A percentile compares a stretch with the other conserved stretches of the same genome.
phyloP scores from a whole-genome alignment of 2,888 invertebrate genomes.

The Ichneumoninae sp. region DNA sequence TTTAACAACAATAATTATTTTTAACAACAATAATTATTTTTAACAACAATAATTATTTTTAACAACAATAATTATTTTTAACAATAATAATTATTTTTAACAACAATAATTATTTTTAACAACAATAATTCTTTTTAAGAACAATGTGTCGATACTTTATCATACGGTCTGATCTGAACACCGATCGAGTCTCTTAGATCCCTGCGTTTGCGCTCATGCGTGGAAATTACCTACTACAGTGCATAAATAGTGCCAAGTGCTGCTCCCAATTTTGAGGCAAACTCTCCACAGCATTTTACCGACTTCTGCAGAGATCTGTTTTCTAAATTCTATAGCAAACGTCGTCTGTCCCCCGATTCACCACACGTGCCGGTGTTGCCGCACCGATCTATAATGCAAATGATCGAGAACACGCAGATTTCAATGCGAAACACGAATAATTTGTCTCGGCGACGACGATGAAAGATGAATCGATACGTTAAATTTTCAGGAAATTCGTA shows the following conservation, averaged over 20 bases:
- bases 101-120: no score
- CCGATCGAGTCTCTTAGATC: background rate
- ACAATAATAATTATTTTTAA: no score
- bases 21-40: no score
- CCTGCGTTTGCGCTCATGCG: background rate
- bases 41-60: no score
- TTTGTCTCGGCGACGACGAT: background rate
- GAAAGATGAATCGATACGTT: background rate
- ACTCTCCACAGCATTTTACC: background rate
- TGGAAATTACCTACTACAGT: background rate
- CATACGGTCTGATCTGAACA: background rate
- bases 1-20: no score
- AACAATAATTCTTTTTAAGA: no score
- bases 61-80: no score
- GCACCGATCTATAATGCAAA: background rate
- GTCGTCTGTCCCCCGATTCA: background rate
- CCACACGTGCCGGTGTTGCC: background rate
- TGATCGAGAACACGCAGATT: background rate
- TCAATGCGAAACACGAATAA: background rate
- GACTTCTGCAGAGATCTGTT: background rate
- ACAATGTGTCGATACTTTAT: no score
- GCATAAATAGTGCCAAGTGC: background rate
- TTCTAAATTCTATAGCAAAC: background rate
- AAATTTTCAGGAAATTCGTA: background rate
- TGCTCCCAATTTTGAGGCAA: background rate